phyloP scores from a whole-genome alignment of 1,140 invertebrate genomes.

The Aphis craccivora region DNA sequence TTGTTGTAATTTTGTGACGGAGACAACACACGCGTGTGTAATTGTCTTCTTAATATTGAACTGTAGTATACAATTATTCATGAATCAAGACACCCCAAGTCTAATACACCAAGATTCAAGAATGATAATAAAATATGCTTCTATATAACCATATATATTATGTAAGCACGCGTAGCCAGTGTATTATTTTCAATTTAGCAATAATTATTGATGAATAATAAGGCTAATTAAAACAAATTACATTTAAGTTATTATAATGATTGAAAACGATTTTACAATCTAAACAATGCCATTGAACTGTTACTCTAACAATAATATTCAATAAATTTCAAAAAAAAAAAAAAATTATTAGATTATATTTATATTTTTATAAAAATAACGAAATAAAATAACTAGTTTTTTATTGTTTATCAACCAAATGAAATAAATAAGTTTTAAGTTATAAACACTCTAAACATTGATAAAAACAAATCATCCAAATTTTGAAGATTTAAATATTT shows the following conservation, averaged over 20 bases:
- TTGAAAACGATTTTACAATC: neutral
- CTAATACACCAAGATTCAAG: neutral
- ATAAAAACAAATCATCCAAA: neutral
- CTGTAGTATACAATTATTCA: neutral
- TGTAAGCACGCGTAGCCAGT: neutral
- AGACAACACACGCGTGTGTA: neutral
- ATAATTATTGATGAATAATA: neutral
- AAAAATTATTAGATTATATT: neutral
- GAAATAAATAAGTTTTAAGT: neutral
- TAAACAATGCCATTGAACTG: conserved; percentile 3
- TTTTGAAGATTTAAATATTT: neutral
- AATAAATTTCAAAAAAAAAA: neutral
- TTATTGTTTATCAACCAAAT: neutral
- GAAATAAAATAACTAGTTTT: neutral
- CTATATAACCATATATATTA: neutral
- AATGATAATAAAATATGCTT: neutral
- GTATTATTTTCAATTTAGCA: neutral
- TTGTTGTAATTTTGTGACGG: neutral
- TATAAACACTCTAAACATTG: neutral
- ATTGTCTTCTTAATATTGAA: neutral
- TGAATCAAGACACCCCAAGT: neutral
- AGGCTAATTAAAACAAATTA: neutral
- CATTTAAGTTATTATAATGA: neutral
- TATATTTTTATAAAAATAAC: neutral
- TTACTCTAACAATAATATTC: neutral